Conservation (phyloP, 2,113 vertebrate genomes). For the Proterorhinus semilunaris region DNA sequence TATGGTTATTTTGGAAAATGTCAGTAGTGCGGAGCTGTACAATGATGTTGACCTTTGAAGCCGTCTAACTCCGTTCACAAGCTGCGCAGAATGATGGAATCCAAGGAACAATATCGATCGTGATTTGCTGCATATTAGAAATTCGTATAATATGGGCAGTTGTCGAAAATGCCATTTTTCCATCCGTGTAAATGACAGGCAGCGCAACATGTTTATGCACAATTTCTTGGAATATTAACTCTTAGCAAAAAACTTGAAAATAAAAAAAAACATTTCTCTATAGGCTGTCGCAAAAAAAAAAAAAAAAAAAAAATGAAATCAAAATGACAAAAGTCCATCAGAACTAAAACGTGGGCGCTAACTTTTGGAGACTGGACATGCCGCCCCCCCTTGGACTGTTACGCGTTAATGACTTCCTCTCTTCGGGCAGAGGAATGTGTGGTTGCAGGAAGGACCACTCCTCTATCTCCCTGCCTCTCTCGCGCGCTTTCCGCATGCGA, state of each 20-base stretch:
- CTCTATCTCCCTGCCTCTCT: conserved; percentile 43
- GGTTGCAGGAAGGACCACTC: conserved; percentile 71
- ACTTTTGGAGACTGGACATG: conserved; percentile 46
- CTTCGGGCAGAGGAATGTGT: conserved; percentile 60
- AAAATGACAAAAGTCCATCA: too few species aligned
- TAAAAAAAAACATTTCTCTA: background rate
- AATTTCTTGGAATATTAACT: background rate
- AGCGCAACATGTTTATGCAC: background rate
- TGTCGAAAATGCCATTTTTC: background rate
- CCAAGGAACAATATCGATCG: conserved; percentile 43
- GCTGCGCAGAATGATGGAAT: conserved; percentile 38
- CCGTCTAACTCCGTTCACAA: conserved; percentile 34
- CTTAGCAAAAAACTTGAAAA: background rate
- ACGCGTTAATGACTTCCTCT: conserved; percentile 55
- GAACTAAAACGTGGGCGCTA: conserved; percentile 15
- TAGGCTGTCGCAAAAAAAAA: background rate
- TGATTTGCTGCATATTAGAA: conserved; percentile 34
- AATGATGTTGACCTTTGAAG: conserved; percentile 65
- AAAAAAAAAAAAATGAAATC: too few species aligned
- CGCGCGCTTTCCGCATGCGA: conserved; percentile 38
- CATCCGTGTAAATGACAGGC: background rate
- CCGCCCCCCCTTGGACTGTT: conserved; percentile 52
- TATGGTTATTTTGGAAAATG: conserved; percentile 71
- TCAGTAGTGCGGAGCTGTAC: conserved; percentile 48
- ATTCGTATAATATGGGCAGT: conserved; percentile 10